Conservation (phyloP, 2,113 vertebrate genomes). For the Rissa tridactyla region DNA sequence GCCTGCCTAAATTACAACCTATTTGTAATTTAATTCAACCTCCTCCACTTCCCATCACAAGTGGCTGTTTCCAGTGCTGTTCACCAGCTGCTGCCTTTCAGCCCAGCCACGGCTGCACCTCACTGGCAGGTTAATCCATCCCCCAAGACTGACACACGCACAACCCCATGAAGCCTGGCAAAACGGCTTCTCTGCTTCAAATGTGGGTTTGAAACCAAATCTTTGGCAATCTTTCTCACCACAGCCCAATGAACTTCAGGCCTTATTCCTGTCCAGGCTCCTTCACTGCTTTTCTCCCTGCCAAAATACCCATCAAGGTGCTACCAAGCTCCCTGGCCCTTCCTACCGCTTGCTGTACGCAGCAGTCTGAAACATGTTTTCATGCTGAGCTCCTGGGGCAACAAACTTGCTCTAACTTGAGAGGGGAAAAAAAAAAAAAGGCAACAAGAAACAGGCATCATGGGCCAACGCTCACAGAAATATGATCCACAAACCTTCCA, state of each 20-base stretch:
- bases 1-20: not conserved
- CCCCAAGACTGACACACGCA: not conserved
- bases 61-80: not conserved
- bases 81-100: not conserved
- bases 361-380: not conserved
- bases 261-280: not conserved
- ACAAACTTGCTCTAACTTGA: not conserved
- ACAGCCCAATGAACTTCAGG: not conserved
- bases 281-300: not conserved
- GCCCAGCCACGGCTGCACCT: not conserved
- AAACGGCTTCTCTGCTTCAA: not conserved
- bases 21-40: not conserved
- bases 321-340: not conserved
- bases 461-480: not conserved
- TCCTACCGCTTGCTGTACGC: not conserved
- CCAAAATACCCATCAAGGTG: not conserved
- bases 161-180: not conserved
- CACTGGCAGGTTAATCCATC: not conserved
- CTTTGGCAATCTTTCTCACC: not conserved
- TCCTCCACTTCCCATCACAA: not conserved
- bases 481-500: rapidly evolving
- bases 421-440: not conserved
- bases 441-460: not conserved
- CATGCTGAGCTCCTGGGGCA: not conserved
- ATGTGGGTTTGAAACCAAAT: not conserved